Percentiles rank a stretch among this genome's conserved stretches.
These are phyloP conservation scores for Psephotus haematonotus DNA, from an alignment of 2,113 vertebrate genomes.

Conservation along the genomic window DNA sequence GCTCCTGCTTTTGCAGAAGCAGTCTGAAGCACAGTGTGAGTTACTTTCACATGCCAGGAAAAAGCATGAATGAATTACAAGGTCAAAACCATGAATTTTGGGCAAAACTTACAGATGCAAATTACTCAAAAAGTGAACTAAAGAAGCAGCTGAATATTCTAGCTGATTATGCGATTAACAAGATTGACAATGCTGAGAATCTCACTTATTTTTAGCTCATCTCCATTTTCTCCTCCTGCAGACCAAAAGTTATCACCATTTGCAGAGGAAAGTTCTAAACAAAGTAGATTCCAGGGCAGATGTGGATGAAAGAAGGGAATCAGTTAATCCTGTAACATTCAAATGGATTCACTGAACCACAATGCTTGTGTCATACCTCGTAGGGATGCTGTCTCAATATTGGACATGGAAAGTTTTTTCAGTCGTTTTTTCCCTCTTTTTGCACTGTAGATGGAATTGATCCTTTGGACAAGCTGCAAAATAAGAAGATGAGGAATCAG, in stretches of 20 bases:
- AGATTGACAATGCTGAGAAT: not conserved
- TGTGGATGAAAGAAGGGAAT: not conserved
- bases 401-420: slow-evolving; percentile 94
- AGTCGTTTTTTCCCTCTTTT: slow-evolving; percentile 98
- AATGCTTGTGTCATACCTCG: slow-evolving; percentile 79
- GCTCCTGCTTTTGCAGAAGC: not conserved
- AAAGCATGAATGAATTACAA: not conserved
- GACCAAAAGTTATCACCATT: not conserved
- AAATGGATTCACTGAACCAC: not conserved
- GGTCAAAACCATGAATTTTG: not conserved
- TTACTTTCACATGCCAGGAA: not conserved
- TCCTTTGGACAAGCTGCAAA: slow-evolving; percentile 94
- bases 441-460: slow-evolving; percentile 97
- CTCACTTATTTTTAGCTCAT: not conserved
- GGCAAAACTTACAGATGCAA: not conserved
- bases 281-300: not conserved
- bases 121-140: not conserved
- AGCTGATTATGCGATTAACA: not conserved
- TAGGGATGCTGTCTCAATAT: slow-evolving; percentile 89
- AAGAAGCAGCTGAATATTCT: not conserved
- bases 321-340: not conserved
- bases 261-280: not conserved
- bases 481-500: not conserved
- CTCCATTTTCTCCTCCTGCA: not conserved
- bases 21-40: not conserved